A percentile compares a stretch with the other conserved stretches of the same genome.
phyloP scores from a whole-genome alignment of 2,888 invertebrate species.

The Leptinotarsa rubiginosa region DNA sequence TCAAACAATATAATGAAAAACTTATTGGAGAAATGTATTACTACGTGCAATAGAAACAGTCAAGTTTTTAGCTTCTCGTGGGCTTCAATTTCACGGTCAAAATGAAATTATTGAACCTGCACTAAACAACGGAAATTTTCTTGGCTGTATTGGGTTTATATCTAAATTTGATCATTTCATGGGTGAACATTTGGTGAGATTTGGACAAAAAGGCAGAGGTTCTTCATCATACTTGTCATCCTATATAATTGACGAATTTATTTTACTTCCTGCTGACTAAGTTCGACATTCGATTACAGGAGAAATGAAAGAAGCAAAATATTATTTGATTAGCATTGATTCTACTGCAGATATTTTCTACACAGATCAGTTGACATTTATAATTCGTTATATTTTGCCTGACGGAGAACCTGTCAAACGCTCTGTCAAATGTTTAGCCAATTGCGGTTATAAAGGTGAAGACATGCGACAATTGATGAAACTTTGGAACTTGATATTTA shows the following conservation, averaged over 20 bases:
- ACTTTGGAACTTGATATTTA: background rate
- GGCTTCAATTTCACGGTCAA: too few species aligned
- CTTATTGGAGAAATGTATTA: too few species aligned
- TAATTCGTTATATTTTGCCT: background rate
- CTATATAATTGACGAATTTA: background rate
- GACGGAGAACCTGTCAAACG: background rate
- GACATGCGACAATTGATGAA: background rate
- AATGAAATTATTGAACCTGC: too few species aligned
- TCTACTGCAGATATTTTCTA: too few species aligned
- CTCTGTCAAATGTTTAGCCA: background rate
- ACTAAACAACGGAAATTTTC: too few species aligned
- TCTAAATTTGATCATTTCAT: too few species aligned
- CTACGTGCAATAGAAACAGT: too few species aligned
- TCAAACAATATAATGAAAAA: too few species aligned
- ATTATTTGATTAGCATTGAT: too few species aligned
- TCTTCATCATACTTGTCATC: slow-evolving; percentile 5
- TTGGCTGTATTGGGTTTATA: too few species aligned
- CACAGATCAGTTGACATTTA: too few species aligned
- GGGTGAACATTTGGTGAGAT: background rate
- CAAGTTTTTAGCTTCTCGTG: too few species aligned
- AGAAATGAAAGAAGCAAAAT: background rate
- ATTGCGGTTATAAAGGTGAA: background rate
- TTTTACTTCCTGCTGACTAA: slow-evolving; percentile 3
- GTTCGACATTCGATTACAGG: background rate
- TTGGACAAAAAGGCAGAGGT: slow-evolving; percentile 6